Evolutionary conservation across 2,113 vertebrate genomes (phyloP), one percentile per base, ranked within the genome.

Genomic region (Caretta caretta): DNA sequence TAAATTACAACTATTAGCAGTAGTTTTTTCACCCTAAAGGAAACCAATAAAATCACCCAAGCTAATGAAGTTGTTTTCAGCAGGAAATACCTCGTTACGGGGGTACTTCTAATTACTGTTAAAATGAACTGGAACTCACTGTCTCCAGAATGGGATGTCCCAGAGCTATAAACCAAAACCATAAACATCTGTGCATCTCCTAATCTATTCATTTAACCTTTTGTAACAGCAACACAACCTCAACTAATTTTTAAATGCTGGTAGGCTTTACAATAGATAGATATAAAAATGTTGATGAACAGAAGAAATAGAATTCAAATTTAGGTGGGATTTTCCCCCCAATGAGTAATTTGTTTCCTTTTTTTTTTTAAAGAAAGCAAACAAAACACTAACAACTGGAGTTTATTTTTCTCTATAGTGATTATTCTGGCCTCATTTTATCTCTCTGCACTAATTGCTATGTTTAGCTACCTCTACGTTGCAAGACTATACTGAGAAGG

Each of bases 1-100:
- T 98, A 98, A 98, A 98, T 98, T 98, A 98, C 96, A 97, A 98
- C 97, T 97, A 97, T 98, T 98, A 98, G 95, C 96, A 89, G 95
- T 96, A 86, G 2, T 98, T 97, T 90, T 20, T 84, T 98, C 94
- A 97, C 97, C 97, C 98, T 98, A 98, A 98, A 98, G 97, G 97
- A 98, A 98, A 96, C 97, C 96, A 97, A 98, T 98, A 98, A 98
- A 98, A 97, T 97, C 98, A 97, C 96, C 97, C 94, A 97, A 97
- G 98, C 95, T 98, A 98, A 98, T 98, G 98, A 98, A 98, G 97
- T 97, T 98, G 97, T 98, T 98, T 98, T 97, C 97, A 97, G 88
- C 96, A 98, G 97, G 91, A 91, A 98, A 90, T 89, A 95, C 82
- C 97, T 97, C 83, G 6, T 98, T 98, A 98, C 17, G 38, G 93